A percentile compares a stretch with the other conserved stretches of the same genome.
These are phyloP conservation scores for Callopanchax toddi DNA, from an alignment of 2,113 vertebrate species.

Conservation along the genomic window DNA sequence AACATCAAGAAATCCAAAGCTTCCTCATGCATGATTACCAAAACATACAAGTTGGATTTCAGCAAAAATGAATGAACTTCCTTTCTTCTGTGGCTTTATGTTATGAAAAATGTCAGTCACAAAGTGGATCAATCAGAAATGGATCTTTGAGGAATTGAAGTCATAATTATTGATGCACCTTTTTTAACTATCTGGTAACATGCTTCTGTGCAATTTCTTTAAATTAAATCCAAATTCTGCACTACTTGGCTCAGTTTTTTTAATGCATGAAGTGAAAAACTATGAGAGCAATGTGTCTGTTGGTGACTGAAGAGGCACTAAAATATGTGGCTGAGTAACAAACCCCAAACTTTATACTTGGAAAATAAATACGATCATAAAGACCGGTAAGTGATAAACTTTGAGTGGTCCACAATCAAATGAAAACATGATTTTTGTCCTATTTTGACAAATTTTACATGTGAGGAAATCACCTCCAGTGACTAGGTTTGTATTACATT, in stretches of 20 bases:
- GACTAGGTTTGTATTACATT: conserved; percentile 40
- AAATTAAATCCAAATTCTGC: background rate
- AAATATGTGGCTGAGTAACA: conserved; percentile 2
- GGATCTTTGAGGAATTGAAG: too few species aligned
- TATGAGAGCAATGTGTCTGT: too few species aligned
- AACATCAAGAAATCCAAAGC: too few species aligned
- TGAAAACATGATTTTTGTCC: conserved; percentile 28
- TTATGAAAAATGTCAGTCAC: too few species aligned
- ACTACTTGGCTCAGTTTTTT: background rate
- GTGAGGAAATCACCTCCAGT: conserved; percentile 4
- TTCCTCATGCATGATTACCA: too few species aligned
- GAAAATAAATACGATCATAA: conserved; percentile 12
- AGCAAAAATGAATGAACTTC: too few species aligned
- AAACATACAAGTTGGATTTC: too few species aligned
- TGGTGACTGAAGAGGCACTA: conserved; percentile 42
- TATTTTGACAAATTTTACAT: too few species aligned
- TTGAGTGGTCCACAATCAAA: conserved; percentile 20
- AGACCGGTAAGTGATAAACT: conserved; percentile 9
- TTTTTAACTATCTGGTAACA: conserved; percentile 12
- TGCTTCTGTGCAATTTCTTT: too few species aligned
- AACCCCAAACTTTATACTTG: conserved; percentile 9
- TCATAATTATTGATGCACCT: too few species aligned
- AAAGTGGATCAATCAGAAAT: too few species aligned
- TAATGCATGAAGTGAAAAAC: background rate
- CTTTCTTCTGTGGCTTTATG: too few species aligned